These are phyloP conservation scores for Xenopus laevis DNA, from an alignment of 2,113 vertebrate species.

Conservation along the genomic window DNA sequence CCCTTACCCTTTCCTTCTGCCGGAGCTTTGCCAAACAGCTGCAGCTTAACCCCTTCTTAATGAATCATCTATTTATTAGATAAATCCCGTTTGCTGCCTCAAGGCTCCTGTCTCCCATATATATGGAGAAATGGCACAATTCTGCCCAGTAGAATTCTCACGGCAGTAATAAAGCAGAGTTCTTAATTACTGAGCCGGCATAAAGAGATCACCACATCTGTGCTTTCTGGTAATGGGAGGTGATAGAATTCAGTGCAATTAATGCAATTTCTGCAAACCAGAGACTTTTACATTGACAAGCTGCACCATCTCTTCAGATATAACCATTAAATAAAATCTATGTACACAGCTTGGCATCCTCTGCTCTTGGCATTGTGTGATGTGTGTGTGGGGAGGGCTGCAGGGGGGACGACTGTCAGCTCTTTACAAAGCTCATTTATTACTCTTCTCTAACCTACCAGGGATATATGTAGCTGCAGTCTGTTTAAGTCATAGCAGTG, in stretches of 20 bases:
- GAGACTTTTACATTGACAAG: not conserved
- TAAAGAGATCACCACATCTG: slow-evolving; percentile 9
- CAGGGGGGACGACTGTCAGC: not conserved
- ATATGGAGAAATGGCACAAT: not conserved
- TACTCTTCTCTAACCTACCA: not conserved
- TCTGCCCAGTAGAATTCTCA: not conserved
- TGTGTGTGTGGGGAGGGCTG: not conserved
- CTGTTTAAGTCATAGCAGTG: no score
- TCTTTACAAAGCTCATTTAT: not conserved
- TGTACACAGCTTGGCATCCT: not conserved
- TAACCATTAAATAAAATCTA: slow-evolving; percentile 11
- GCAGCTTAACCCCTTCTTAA: not conserved
- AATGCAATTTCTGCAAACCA: not conserved
- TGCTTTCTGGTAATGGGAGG: slow-evolving; percentile 7
- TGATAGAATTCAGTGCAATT: slow-evolving; percentile 9
- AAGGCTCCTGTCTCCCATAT: not conserved
- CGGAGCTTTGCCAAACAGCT: no score
- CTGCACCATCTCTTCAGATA: not conserved
- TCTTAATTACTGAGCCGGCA: slow-evolving; percentile 14
- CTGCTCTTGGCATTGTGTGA: slow-evolving; percentile 9
- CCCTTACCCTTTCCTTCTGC: no score
- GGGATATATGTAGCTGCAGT: no score
- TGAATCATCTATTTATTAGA: not conserved
- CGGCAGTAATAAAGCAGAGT: not conserved
- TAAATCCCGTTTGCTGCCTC: not conserved